Evolutionary conservation across 2,888 invertebrate genomes (phyloP).

Genomic region (Drosophila leonis): DNA sequence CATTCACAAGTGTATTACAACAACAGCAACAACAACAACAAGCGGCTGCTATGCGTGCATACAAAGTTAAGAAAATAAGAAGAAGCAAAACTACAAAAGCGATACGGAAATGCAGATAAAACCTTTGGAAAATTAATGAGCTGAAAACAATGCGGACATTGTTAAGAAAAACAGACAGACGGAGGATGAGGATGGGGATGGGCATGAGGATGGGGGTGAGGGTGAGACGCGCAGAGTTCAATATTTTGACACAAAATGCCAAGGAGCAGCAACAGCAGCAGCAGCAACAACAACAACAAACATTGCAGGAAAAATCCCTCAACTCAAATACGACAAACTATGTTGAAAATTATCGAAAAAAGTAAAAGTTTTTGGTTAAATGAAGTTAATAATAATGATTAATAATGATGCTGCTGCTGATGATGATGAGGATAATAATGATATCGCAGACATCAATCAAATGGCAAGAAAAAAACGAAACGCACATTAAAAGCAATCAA

Average conservation of each 20-base stretch:
- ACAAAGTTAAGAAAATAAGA: constrained; percentile 20
- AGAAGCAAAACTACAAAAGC: constrained; percentile 30
- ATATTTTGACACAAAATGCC: constrained; percentile 70
- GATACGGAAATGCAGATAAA: constrained; percentile 81
- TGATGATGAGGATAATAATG: constrained; percentile 35
- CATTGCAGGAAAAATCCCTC: constrained; percentile 37
- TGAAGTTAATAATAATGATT: constrained; percentile 36
- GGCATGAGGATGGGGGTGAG: background rate
- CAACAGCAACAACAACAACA: constrained; percentile 13
- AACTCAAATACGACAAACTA: constrained; percentile 32
- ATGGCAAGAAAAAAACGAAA: constrained; percentile 44
- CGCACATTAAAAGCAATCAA: constrained; percentile 63
- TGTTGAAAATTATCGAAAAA: constrained; percentile 29
- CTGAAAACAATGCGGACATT: constrained; percentile 78
- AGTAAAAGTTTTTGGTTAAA: constrained; percentile 53
- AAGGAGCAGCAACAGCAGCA: constrained; percentile 37
- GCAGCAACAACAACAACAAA: constrained; percentile 1
- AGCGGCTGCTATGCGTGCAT: constrained; percentile 57
- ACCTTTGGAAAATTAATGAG: constrained; percentile 78
- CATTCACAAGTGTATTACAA: constrained; percentile 22
- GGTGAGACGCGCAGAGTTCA: constrained; percentile 22
- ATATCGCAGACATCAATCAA: constrained; percentile 56
- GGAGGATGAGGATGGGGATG: background rate
- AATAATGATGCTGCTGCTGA: constrained; percentile 14
- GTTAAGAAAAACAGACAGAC: constrained; percentile 40